Percentiles rank a stretch among this genome's conserved stretches.
These are phyloP conservation scores for Solea senegalensis DNA, from an alignment of 2,113 vertebrate species.

Conservation along the genomic window DNA sequence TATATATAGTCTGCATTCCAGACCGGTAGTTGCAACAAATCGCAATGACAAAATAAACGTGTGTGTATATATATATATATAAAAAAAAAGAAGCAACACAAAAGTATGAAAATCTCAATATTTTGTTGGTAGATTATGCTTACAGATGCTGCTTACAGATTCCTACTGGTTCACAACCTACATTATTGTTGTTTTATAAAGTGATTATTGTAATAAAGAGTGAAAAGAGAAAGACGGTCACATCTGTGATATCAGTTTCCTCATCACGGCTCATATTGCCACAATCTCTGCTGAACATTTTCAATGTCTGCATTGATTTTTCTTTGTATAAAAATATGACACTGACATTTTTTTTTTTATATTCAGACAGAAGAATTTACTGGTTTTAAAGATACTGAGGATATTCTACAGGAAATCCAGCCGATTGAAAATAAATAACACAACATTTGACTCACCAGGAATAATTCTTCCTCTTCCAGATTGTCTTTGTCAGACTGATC, in stretches of 20 bases:
- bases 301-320: not conserved
- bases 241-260: not conserved
- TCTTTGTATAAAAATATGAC: not conserved
- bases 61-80: not conserved
- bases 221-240: not conserved
- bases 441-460: constrained; percentile 45
- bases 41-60: not conserved
- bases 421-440: not conserved
- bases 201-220: not conserved
- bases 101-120: not conserved
- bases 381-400: not conserved
- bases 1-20: no score
- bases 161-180: constrained; percentile 19
- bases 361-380: not conserved
- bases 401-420: not conserved
- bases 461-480: not conserved
- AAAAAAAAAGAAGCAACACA: not conserved
- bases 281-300: not conserved
- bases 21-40: not conserved
- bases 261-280: not conserved
- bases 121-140: constrained; percentile 2
- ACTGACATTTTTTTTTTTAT: not conserved
- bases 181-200: not conserved
- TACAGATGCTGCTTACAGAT: not conserved
- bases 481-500: not conserved